A percentile compares a stretch with the other conserved stretches of the same genome.
Evolutionary conservation across 2,113 vertebrate species (phyloP).

Genomic region (Symphodus melops): DNA sequence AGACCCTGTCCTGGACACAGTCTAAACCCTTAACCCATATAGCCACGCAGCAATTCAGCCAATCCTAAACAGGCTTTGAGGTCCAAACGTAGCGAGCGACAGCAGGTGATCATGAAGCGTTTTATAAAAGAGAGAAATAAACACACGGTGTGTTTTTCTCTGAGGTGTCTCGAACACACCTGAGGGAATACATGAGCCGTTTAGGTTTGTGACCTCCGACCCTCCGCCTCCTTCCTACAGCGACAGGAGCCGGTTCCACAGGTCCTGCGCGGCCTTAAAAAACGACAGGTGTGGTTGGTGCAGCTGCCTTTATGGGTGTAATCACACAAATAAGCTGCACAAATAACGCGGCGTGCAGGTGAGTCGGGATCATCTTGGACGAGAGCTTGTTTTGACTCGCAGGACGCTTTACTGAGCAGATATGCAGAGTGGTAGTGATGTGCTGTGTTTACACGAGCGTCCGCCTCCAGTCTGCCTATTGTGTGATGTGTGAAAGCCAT

Average conservation of each 20-base stretch:
- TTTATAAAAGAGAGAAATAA: no score
- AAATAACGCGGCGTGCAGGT: background rate
- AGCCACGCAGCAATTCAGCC: constrained; percentile 14
- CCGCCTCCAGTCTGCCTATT: constrained; percentile 21
- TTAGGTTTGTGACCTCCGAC: constrained; percentile 39
- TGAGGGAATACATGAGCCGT: constrained; percentile 30
- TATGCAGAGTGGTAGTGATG: background rate
- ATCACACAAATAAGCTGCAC: constrained; percentile 22
- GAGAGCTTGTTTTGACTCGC: no score
- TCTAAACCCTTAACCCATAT: constrained; percentile 37
- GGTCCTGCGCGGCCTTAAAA: constrained; percentile 16
- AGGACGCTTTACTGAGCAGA: no score
- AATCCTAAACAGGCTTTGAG: constrained; percentile 6
- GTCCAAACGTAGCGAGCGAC: constrained; percentile 35
- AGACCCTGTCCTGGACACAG: constrained; percentile 25
- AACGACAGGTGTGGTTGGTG: constrained; percentile 55
- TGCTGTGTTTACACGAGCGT: constrained; percentile 23
- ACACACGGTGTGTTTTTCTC: no score
- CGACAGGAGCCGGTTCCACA: constrained; percentile 55
- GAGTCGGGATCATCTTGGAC: background rate
- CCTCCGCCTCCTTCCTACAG: constrained; percentile 18
- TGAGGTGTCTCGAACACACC: no score
- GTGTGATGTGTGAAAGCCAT: constrained; percentile 43
- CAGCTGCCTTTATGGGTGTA: constrained; percentile 46
- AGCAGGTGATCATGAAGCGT: constrained; percentile 43